Evolutionary conservation across 2,113 vertebrate genomes (phyloP), one percentile per base, ranked within the genome.

Genomic region (Ascaphus truei): DNA sequence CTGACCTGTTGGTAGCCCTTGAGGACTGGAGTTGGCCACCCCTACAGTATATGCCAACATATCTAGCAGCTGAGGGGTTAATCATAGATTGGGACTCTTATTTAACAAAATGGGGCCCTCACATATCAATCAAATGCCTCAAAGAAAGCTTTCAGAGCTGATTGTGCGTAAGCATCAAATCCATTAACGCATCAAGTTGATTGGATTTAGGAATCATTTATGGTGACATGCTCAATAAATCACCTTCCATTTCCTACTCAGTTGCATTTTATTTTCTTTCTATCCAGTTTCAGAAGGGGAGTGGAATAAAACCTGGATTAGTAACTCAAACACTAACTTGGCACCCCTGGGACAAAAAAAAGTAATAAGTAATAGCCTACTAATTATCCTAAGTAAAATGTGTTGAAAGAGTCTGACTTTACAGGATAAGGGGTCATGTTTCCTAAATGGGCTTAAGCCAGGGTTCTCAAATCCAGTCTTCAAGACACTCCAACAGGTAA

Each of bases 141-240:
- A 20, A 11, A 41, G 22, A 57, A 34, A 41, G 41, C 33, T 33
- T 36, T 3, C 7, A 18, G 47, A 29, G 25, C 51, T 50, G 11
- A 23, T 45, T 30, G 29, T 29, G 29, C 52, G 23, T 47, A 61
- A 75, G 39, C 36, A 68, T 15, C 10, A 0, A 61, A 51, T 52
- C 72, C 62, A 6, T 53, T 68, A 45, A 69, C 41, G 52, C 62
- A 41, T 64, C 27, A 65, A 52, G 39, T 64, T 74, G 68, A 60
- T 31, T 65, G 48, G 34, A 60, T 56, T 43, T 45, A 34, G 56
- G 27, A 36, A 51, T 64, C 53, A 61, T 51, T 74, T 51, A 53
- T 74, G 71, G 47, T 60, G 71, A 60, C 26, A 16, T 7, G 3
- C 5, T 45, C 59, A 73, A 47, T 20, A 71, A 72, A 16, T 61